Base-by-base conservation (phyloP, 2,888 invertebrate species). In the Sialis lutaria region DNA sequence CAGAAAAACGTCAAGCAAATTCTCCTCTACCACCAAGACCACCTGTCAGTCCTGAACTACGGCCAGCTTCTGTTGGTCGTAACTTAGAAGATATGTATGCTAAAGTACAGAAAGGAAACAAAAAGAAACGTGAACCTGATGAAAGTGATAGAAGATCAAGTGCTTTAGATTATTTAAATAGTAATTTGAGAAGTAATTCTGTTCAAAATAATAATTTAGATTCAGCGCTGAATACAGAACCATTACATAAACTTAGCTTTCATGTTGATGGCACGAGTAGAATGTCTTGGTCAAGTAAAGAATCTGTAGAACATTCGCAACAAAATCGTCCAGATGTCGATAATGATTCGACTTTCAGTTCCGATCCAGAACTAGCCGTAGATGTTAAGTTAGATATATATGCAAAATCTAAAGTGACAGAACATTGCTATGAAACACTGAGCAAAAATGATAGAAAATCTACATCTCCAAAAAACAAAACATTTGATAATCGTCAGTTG, bases 21-120 rank as follows among this genome's bases (percentile, higher is more conserved):
- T 89, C 88, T 0, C 90, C 89, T 0, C 64, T 89, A 32, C 89
- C 89, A 5, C 88, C 88, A 4, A 85, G 87, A 2, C 85, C 85
- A 44, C 53, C 54, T 44, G 53, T 54, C 9, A 48, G 55, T n/a
- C 48, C 51, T 7, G 59, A 55, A 50, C 58, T 62, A 30, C 31
- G 50, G 49, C 42, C 49, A 48, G 40, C 44, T 42, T 42, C 58
- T 58, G 46, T 37, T 55, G 22, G n/a, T 30, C 74, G 78, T 52
- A 83, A 82, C 54, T 66, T 88, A n/a, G 89, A 89, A 55, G 88
- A 87, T 56, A 84, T 90, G 79, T 90, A 90, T 62, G 89, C 89
- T 2, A 90, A 89, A 68, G 89, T 89, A 13, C 74, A 77, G 58
- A 85, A 85, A 60, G 80, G 76, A 60, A 68, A 73, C 50, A 80